Percentiles rank a stretch among this genome's conserved stretches.
phyloP scores from a whole-genome alignment of 2,113 vertebrate genomes.

The Nycticryphes semicollaris region DNA sequence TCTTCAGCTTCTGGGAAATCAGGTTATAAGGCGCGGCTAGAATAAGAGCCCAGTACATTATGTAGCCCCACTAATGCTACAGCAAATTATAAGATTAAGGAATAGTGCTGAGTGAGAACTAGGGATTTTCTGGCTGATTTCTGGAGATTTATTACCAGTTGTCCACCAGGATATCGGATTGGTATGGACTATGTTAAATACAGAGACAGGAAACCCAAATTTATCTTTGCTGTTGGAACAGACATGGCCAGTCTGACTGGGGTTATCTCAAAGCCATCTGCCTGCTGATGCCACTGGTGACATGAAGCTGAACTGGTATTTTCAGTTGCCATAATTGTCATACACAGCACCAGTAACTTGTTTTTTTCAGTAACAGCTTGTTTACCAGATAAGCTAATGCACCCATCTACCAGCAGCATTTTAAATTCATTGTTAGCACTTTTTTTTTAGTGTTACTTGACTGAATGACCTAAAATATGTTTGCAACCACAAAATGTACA shows the following conservation, averaged over 20 bases:
- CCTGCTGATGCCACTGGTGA: not conserved
- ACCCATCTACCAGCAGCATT: not conserved
- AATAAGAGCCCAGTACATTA: not conserved
- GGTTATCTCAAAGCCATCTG: not conserved
- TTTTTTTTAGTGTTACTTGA: not conserved
- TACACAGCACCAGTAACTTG: not conserved
- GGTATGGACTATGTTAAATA: not conserved
- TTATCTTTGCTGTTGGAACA: not conserved
- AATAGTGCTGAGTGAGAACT: not conserved
- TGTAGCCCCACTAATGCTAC: not conserved
- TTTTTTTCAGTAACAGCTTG: not conserved
- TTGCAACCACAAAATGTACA: not conserved
- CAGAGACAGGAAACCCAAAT: not conserved
- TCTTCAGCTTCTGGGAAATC: not conserved
- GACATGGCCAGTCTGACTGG: not conserved
- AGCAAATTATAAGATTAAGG: not conserved
- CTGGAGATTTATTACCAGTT: not conserved
- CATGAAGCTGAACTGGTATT: not conserved
- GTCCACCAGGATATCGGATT: not conserved
- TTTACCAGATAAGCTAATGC: not conserved
- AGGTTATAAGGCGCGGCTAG: not conserved
- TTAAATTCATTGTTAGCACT: not conserved
- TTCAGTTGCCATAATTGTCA: not conserved
- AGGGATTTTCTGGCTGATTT: not conserved
- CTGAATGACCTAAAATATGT: constrained; percentile 18